Evolutionary conservation across 2,888 invertebrate species (phyloP).

Genomic region (Fragum fragum): DNA sequence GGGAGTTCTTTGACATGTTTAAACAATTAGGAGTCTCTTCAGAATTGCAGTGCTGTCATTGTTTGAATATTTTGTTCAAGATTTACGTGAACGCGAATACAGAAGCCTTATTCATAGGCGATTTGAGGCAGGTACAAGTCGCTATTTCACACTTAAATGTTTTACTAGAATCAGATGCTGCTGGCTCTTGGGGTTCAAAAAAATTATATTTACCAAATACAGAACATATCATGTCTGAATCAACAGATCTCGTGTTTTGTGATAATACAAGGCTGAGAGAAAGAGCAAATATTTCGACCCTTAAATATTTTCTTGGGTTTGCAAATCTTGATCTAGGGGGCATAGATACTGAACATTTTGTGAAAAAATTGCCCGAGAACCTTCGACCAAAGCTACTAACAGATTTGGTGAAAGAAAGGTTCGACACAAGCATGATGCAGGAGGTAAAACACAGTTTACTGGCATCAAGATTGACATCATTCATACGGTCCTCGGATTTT

Average conservation of each 20-base stretch:
- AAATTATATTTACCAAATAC: constrained; percentile 24
- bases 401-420: constrained; percentile 26
- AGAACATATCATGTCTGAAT: neutral
- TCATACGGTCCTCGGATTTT: constrained; percentile 11
- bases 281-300: constrained; percentile 25
- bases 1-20: constrained; percentile 47
- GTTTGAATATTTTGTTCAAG: neutral
- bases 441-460: neutral
- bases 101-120: constrained; percentile 31
- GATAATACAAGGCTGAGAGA: constrained; percentile 33
- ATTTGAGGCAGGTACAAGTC: neutral
- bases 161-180: neutral
- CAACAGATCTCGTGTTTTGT: constrained; percentile 23
- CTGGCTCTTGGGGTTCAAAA: neutral
- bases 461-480: constrained; percentile 1
- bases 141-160: neutral
- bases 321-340: constrained; percentile 19
- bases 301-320: constrained; percentile 48
- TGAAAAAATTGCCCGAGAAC: constrained; percentile 31
- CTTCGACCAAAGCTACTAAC: constrained; percentile 41
- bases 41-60: constrained; percentile 18
- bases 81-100: constrained; percentile 8
- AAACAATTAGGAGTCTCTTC: constrained; percentile 39
- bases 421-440: constrained; percentile 12
- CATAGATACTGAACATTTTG: neutral